Base-by-base conservation (phyloP, 2,113 vertebrate species). In the Ptychochromis oligacanthus region DNA sequence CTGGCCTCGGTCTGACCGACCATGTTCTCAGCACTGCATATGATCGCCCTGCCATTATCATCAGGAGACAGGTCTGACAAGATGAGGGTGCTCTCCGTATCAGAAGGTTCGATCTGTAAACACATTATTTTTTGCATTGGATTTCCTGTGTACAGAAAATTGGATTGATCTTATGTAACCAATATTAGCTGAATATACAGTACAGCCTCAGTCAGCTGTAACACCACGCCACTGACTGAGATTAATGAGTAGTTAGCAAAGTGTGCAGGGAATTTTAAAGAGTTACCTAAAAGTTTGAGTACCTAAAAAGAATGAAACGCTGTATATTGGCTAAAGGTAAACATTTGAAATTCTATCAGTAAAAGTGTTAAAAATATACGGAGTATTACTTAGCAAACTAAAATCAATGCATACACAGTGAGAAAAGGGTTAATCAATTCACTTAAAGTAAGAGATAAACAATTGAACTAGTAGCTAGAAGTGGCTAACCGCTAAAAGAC, bases 11-110 rank as follows among this genome's bases (percentile, higher is more conserved):
- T 96, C 93, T 97, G 97, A 92, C 98, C 98, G 54, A 98, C 98
- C 89, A 96, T 96, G 94, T 99, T 99, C 96, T 99, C 98, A 18
- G 97, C 98, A 80, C 96, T 94, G 83, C 98, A 99, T 46, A 96
- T 93, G 88, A 99, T 96, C 88, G 95, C 94, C 82, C 95, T 95
- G 74, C 97, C 97, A 4, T 97, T 98, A 94, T 99, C 98, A 74
- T 96, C 93, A 15, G 96, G 96, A 56, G 97, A 99, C 89, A 99
- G 96, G 60, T 96, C 97, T 80, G 93, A 96, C 92, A 99, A 94
- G 79, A 94, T 96, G 90, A 99, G 94, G 20, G 90, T 96, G 86
- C 95, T 97, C 88, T 96, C 91, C 18, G 91, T 96, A 40, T 95
- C 96, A 80, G 88, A 92, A 46, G 91, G 93, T 43, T 97, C 95